phyloP scores from a whole-genome alignment of 2,888 invertebrate genomes.

The Hyppa rectilinea region DNA sequence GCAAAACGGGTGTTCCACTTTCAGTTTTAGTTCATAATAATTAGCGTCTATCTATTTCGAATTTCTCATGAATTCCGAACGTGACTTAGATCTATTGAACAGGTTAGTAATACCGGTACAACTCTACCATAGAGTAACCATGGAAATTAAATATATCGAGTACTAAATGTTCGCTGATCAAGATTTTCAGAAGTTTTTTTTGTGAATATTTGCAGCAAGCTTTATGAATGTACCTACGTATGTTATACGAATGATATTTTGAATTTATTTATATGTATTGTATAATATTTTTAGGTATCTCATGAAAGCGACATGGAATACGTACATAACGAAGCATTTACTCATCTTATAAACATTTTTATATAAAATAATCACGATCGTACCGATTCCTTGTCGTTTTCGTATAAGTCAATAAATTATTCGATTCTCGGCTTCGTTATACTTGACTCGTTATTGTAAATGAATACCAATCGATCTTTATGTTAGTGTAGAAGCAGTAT shows the following conservation, averaged over 20 bases:
- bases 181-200: slow-evolving; percentile 66
- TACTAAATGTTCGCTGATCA: slow-evolving; percentile 73
- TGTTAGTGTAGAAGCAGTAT: slow-evolving; percentile 87
- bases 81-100: slow-evolving; percentile 36
- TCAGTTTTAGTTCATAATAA: slow-evolving; percentile 47
- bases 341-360: slow-evolving; percentile 70
- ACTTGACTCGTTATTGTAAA: slow-evolving; percentile 82
- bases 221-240: slow-evolving; percentile 84
- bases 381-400: slow-evolving; percentile 81
- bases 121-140: slow-evolving; percentile 29
- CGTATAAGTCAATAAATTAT: slow-evolving; percentile 79
- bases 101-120: slow-evolving; percentile 20
- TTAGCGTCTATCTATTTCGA: slow-evolving; percentile 46
- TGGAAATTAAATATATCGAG: slow-evolving; percentile 24
- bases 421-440: slow-evolving; percentile 76
- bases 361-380: slow-evolving; percentile 68
- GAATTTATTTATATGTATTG: slow-evolving; percentile 84
- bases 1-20: slow-evolving; percentile 33
- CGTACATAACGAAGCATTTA: slow-evolving; percentile 79
- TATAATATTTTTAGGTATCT: slow-evolving; percentile 76
- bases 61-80: slow-evolving; percentile 48
- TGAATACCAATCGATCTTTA: slow-evolving; percentile 82
- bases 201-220: slow-evolving; percentile 81
- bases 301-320: slow-evolving; percentile 80
- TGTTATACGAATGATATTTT: slow-evolving; percentile 80